Evolutionary conservation across 2,797 vertebrate genomes (phyloP), one percentile per base, ranked within the genome.

Genomic region (Gila robusta): DNA sequence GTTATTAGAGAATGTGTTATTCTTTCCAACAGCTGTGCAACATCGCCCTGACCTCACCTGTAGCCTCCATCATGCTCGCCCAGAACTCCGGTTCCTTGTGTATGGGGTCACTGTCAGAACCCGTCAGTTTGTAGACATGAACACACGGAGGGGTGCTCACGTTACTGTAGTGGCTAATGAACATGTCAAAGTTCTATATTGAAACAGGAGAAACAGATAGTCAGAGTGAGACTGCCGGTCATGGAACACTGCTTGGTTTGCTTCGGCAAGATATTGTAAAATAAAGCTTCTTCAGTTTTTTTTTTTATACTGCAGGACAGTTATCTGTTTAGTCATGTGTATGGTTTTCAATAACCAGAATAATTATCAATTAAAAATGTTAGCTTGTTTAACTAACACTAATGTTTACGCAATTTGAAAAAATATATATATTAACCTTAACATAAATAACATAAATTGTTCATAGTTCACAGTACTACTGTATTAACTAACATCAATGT

Each of bases 61-160:
- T 96, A 0, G 98, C 96, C 90, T 99, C 98, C 98, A 99, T 99
- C 98, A 99, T 97, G 94, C 98, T 99, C 89, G 98, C 98, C 97
- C 98, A 99, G 88, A 99, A 98, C 78, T 97, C 97, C 0, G 98
- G 97, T 67, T 96, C 96, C 91, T 96, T 96, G 93, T 97, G 96
- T 67, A 97, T 92, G 0, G 96, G 95, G 92, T 97, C 95, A 0
- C 94, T 93, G 0, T 96, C 97, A 0, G 96, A 91, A 87, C 97
- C 96, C 0, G 92, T 96, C 92, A 99, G 96, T 91, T 97, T 99
- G 94, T 98, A 99, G 89, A 99, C 96, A 0, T 99, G 98, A 88
- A 99, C 98, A 0, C 98, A 98, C 12, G 98, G 98, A 0, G 98
- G 97, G 0, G 97, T 97, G 92, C 97, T 96, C 90, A 99, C 98